A percentile compares a stretch with the other conserved stretches of the same genome.
Conservation (phyloP, 1,140 invertebrate species). For the Andrena cerasifolii region DNA sequence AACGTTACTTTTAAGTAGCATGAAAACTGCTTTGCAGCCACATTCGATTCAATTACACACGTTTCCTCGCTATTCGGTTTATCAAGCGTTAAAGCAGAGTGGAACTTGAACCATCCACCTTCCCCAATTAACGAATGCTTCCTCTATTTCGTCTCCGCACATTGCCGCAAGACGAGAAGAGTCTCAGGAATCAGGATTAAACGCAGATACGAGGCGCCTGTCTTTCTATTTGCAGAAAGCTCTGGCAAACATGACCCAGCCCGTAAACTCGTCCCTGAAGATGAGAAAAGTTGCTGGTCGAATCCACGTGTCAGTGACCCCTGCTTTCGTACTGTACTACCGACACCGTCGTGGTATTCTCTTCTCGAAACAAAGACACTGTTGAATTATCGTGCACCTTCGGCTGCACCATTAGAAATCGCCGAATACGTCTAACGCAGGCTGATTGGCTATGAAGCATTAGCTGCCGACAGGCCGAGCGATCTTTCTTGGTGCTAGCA, state of each 20-base stretch:
- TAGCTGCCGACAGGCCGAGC: neutral
- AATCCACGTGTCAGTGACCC: slow-evolving; percentile 10
- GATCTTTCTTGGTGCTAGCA: neutral
- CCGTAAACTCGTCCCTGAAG: neutral
- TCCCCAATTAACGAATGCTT: too few relatives aligned
- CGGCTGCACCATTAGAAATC: neutral
- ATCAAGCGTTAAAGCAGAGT: too few relatives aligned
- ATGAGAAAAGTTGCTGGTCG: neutral
- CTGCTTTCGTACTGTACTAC: slow-evolving; percentile 1
- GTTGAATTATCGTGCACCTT: neutral
- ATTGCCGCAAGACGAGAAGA: neutral
- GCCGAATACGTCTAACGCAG: too few relatives aligned
- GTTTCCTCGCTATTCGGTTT: too few relatives aligned
- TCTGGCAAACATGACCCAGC: slow-evolving; percentile 14
- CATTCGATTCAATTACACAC: too few relatives aligned
- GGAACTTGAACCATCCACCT: too few relatives aligned
- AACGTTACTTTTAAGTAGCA: neutral
- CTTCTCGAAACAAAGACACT: neutral
- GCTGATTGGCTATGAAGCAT: neutral
- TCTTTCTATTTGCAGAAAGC: slow-evolving; percentile 45
- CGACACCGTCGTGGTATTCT: neutral
- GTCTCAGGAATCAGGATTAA: slow-evolving; percentile 24
- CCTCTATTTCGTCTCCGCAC: too few relatives aligned
- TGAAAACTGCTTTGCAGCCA: too few relatives aligned
- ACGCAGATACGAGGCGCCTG: neutral